Evolutionary conservation across 2,888 invertebrate genomes (phyloP).

Genomic region (Tanytarsus gracilentus): DNA sequence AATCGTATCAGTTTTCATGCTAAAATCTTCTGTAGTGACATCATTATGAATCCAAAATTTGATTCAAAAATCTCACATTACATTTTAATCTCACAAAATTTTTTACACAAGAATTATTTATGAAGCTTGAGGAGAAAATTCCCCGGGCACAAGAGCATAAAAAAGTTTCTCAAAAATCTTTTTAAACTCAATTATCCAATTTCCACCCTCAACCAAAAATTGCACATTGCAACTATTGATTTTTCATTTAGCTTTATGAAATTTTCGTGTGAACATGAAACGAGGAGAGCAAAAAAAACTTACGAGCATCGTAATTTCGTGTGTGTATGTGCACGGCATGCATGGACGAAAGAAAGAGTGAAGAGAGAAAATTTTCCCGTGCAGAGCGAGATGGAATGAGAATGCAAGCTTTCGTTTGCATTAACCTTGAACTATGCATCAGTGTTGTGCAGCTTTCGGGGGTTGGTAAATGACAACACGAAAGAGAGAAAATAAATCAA

Average conservation of each 20-base stretch:
- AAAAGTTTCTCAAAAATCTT: neutral
- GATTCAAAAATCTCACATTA: no score
- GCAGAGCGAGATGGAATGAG: neutral
- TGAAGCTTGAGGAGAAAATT: neutral
- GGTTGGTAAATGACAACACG: neutral
- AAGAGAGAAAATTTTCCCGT: neutral
- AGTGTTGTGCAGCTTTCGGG: neutral
- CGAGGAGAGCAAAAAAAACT: neutral
- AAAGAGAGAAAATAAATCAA: neutral
- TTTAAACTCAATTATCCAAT: conserved; percentile 7
- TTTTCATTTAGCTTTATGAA: neutral
- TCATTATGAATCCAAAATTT: no score
- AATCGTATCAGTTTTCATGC: no score
- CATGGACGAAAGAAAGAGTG: neutral
- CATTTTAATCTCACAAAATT: no score
- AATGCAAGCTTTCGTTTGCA: conserved; percentile 19
- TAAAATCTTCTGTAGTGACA: no score
- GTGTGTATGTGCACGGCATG: no score
- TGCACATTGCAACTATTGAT: neutral
- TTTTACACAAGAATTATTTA: no score
- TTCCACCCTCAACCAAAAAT: neutral
- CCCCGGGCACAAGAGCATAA: neutral
- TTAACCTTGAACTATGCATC: conserved; percentile 20
- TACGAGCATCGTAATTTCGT: no score
- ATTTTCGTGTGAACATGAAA: no score